Base-by-base conservation (phyloP, 2,888 invertebrate genomes). In the Fabriciana adippe region DNA sequence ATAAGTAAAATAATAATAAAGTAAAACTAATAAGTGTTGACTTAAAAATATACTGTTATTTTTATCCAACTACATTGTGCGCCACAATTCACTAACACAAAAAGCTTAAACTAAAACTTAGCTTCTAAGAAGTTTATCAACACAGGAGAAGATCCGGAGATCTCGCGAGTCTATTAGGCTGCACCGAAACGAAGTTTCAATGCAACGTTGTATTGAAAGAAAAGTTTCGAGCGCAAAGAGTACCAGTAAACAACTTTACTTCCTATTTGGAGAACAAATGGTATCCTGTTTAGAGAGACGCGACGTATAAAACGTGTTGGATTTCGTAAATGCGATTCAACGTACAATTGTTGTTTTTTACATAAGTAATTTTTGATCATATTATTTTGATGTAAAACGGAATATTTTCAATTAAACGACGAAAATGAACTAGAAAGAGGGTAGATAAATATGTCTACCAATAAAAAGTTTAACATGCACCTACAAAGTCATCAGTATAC, bases 181-280 rank as follows among this genome's bases (percentile, higher is more conserved):
- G 67, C 69, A 73, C 69, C 64, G 61, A 66, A 66, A 70, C 55
- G 59, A 73, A 74, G 69, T 73, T 71, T 50, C 55, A 67, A 63
- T 71, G 72, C 73, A 72, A 57, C 45, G 66, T 41, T 68, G 64
- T 61, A 50, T 31, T 65, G 57, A 73, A 75, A 74, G 72, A 72
- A 73, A 74, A 75, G 73, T 74, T 74, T 67, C 18, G 47, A 65
- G 66, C 35, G 72, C 81, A 79, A 80, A 82, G 79, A 84, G 74
- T 78, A 76, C 73, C 78, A 78, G 82, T 79, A 85, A 87, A 87
- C 82, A 85, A 87, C 78, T 88, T 87, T 84, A 82, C 79, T 83
- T 82, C 15, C 81, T 84, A 86, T 87, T 88, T 86, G 80, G 79
- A 75, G 86, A 87, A 87, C 84, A 85, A 85, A 86, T 82, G 82